Evolutionary conservation across 2,113 vertebrate species (phyloP), one percentile per base, ranked within the genome.

Genomic region (Hystrix cristata): DNA sequence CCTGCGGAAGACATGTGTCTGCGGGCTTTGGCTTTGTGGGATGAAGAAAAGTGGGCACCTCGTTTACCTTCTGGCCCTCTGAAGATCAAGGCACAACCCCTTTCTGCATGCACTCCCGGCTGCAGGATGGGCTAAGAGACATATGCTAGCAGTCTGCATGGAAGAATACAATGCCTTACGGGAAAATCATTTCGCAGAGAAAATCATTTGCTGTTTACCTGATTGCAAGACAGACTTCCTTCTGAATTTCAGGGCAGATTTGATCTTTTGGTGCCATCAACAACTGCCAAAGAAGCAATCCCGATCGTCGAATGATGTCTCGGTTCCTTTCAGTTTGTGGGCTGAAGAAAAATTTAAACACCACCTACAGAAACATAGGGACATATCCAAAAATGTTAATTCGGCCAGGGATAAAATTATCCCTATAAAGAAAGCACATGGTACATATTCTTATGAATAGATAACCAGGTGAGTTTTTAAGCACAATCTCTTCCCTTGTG

Each of bases 261-360:
- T 99, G 99, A 98, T 99, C 99, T 59, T 99, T 98, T 7, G 99
- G 99, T 84, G 99, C 99, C 99, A 99, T 99, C 62, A 99, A 98
- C 43, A 99, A 98, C 98, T 99, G 99, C 99, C 99, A 99, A 65
- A 99, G 99, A 78, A 99, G 98, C 0, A 99, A 98, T 65, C 99
- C 99, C 2, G 99, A 99, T 15, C 99, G 99, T 43, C 99, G 99
- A 88, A 99, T 98, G 89, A 99, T 99, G 90, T 99, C 99, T 91
- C 99, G 98, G 93, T 99, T 99, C 98, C 99, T 99, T 98, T 99
- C 99, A 0, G 99, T 99, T 99, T 99, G 99, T 69, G 99, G 99
- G 97, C 99, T 99, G 97, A 99, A 99, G 99, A 99, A 99, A 98
- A 99, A 99, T 97, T 99, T 99, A 98, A 99, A 99, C 88, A 99